Conservation (phyloP, 1,140 invertebrate genomes). For the Branchinecta lynchi region DNA sequence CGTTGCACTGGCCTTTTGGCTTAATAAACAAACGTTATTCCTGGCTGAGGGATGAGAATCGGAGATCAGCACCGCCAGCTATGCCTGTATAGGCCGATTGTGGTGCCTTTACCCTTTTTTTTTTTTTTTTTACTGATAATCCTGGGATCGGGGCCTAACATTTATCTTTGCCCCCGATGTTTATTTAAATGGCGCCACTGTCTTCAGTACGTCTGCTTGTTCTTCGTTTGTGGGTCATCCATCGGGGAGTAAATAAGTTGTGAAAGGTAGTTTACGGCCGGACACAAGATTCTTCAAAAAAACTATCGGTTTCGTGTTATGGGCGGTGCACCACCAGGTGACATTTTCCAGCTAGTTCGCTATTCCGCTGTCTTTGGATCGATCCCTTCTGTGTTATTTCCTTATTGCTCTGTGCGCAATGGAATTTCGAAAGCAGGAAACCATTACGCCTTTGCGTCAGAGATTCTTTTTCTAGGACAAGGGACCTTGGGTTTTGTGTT, state of each 20-base stretch:
- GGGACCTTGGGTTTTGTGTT: too few species aligned
- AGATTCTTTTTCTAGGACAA: neutral
- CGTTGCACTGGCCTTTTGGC: too few species aligned
- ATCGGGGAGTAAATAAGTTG: too few species aligned
- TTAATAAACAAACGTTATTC: too few species aligned
- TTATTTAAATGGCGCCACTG: neutral
- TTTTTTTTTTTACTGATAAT: neutral
- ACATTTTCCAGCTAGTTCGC: too few species aligned
- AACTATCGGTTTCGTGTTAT: too few species aligned
- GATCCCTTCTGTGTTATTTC: neutral
- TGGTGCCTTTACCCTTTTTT: neutral
- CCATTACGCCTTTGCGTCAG: slow-evolving; percentile 1
- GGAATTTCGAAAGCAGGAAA: neutral
- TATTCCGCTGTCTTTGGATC: neutral
- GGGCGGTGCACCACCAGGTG: too few species aligned
- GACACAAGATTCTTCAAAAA: too few species aligned
- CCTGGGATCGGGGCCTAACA: neutral
- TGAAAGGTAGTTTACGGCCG: too few species aligned
- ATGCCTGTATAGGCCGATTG: too few species aligned
- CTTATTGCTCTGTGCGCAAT: slow-evolving; percentile 3
- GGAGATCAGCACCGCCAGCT: too few species aligned
- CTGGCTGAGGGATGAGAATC: too few species aligned
- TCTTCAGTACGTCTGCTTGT: neutral
- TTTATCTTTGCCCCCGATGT: neutral
- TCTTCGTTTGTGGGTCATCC: neutral